Conservation (phyloP, 92 coral and sea anemone genomes). For the Paramuricea clavata region DNA sequence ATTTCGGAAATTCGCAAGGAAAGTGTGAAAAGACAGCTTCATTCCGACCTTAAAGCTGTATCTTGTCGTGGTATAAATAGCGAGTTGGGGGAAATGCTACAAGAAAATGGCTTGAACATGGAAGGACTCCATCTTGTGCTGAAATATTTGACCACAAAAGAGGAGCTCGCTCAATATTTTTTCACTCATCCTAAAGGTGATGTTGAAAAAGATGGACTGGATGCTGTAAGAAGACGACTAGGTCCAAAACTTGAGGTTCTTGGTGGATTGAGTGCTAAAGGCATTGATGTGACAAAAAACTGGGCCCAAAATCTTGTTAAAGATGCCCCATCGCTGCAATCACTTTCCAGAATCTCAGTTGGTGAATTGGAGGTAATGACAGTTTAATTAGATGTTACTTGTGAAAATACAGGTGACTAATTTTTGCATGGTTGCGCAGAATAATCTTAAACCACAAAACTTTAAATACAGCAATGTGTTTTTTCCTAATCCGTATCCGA, state of each 20-base stretch:
- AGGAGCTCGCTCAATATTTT: conserved; percentile 52
- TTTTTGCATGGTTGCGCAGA: too few relatives aligned
- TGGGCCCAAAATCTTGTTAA: conserved; percentile 45
- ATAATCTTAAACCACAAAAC: too few relatives aligned
- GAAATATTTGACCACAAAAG: conserved; percentile 41
- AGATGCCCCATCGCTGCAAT: conserved; percentile 50
- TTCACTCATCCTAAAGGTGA: background rate
- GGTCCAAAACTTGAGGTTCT: conserved; percentile 69
- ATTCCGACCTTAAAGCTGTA: conserved; percentile 4
- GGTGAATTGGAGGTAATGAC: too few relatives aligned
- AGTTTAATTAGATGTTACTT: too few relatives aligned
- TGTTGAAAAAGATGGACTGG: conserved; percentile 20
- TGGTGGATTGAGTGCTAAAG: conserved; percentile 54
- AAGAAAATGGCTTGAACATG: conserved; percentile 41
- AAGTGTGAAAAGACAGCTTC: conserved; percentile 13
- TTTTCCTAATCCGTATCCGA: too few relatives aligned
- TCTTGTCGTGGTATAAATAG: conserved; percentile 41
- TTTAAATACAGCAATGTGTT: too few relatives aligned
- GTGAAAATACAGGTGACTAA: too few relatives aligned
- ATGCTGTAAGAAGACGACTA: conserved; percentile 20
- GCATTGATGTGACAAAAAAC: conserved; percentile 32
- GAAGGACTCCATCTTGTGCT: conserved; percentile 63
- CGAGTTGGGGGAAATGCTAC: conserved; percentile 33
- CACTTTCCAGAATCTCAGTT: conserved; percentile 5
- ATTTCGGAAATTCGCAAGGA: conserved; percentile 6